Evolutionary conservation across 2,797 vertebrate genomes (phyloP).

Genomic region (Acrossocheilus wenchowensis): DNA sequence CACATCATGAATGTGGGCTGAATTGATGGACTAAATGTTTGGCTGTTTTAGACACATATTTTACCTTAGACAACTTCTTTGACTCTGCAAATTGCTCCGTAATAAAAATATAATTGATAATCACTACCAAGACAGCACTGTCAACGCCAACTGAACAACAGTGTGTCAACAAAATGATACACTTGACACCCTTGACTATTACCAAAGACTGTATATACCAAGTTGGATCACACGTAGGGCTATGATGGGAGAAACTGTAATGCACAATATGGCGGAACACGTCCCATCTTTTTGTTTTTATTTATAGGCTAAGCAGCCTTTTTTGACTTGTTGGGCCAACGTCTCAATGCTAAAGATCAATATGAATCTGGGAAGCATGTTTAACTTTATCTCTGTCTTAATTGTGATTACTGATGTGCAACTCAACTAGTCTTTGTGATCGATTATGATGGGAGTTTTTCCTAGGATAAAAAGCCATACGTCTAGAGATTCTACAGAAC

Average conservation of each 20-base stretch:
- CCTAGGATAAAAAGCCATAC: background rate
- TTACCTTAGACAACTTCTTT: background rate
- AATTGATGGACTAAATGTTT: background rate
- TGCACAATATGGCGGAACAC: background rate
- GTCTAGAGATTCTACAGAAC: background rate
- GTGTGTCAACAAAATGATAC: background rate
- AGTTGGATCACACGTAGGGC: background rate
- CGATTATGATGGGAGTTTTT: slow-evolving; percentile 54
- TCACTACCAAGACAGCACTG: background rate
- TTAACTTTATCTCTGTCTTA: slow-evolving; percentile 65
- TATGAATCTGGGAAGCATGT: slow-evolving; percentile 57
- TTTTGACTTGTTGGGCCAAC: slow-evolving; percentile 59
- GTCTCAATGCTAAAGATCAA: slow-evolving; percentile 67
- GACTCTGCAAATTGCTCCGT: background rate
- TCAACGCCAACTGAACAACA: background rate
- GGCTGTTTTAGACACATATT: background rate
- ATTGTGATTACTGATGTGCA: slow-evolving; percentile 74
- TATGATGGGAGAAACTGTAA: background rate
- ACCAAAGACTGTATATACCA: background rate
- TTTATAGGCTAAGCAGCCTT: slow-evolving; percentile 53
- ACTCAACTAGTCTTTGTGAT: slow-evolving; percentile 69
- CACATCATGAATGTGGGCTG: background rate
- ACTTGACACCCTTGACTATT: background rate
- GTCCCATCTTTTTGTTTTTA: background rate
- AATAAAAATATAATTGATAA: background rate